phyloP scores from a whole-genome alignment of 2,113 vertebrate genomes.

The Rhodinocichla rosea region DNA sequence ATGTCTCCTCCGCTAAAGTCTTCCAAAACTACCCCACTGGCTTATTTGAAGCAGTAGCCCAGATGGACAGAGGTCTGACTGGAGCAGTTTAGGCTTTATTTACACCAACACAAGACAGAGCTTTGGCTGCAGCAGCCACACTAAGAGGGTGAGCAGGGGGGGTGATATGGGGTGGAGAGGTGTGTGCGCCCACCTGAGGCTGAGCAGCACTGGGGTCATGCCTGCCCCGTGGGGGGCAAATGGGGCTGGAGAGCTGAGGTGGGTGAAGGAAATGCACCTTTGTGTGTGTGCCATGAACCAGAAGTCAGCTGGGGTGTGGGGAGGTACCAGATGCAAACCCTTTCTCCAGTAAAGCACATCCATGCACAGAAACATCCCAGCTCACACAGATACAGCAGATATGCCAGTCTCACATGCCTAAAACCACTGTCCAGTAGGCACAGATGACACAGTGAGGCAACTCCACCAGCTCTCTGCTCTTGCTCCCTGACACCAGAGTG shows the following conservation, averaged over 20 bases:
- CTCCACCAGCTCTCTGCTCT: neutral
- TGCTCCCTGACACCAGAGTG: neutral
- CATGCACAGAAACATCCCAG: neutral
- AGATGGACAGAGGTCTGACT: neutral
- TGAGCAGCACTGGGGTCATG: neutral
- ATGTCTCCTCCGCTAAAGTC: neutral
- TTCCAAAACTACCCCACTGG: neutral
- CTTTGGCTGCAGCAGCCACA: rapidly evolving
- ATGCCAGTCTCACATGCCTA: neutral
- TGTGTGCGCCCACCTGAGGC: neutral
- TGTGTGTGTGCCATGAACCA: rapidly evolving
- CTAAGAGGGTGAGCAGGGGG: neutral
- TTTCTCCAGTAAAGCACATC: neutral
- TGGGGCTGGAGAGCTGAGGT: neutral
- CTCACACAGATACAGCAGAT: neutral
- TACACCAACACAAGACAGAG: rapidly evolving
- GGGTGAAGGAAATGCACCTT: neutral
- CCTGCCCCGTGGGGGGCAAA: too few relatives aligned
- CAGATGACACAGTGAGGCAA: neutral
- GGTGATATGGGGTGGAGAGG: neutral
- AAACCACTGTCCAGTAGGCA: neutral
- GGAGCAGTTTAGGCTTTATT: neutral
- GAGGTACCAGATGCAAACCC: neutral
- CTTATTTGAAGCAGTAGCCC: neutral
- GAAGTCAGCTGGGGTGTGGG: neutral